phyloP scores from a whole-genome alignment of 2,888 invertebrate species.

The Drosophila multiciliata region DNA sequence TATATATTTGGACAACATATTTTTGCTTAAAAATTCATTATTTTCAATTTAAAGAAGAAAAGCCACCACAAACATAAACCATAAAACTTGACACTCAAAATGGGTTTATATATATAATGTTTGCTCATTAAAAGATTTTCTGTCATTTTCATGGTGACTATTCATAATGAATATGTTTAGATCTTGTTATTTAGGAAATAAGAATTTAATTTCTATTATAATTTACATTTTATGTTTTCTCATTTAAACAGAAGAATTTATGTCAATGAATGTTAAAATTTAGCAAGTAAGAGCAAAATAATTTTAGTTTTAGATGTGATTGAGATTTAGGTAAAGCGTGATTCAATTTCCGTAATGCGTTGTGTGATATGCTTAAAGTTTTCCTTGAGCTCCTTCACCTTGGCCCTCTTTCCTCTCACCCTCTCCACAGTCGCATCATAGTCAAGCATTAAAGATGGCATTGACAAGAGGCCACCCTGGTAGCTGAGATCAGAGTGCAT shows the following conservation, averaged over 20 bases:
- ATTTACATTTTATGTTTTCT: conserved; percentile 1
- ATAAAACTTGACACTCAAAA: conserved; percentile 71
- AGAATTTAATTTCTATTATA: conserved; percentile 18
- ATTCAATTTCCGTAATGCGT: conserved; percentile 31
- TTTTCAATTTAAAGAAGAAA: conserved; percentile 8
- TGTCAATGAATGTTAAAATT: conserved; percentile 9
- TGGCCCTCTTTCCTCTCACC: conserved; percentile 24
- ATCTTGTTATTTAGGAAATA: conserved; percentile 43
- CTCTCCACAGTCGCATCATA: conserved; percentile 72
- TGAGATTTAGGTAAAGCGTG: conserved; percentile 24
- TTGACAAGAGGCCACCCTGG: conserved; percentile 78
- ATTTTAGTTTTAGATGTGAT: not conserved
- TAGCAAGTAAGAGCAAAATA: not conserved
- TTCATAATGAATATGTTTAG: conserved; percentile 18
- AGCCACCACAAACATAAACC: conserved; percentile 59
- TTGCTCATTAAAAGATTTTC: conserved; percentile 67
- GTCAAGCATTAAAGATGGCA: conserved; percentile 78
- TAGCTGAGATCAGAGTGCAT: conserved; percentile 63
- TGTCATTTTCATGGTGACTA: conserved; percentile 25
- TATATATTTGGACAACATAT: conserved; percentile 13
- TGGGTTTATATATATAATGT: conserved; percentile 49
- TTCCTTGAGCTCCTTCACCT: conserved; percentile 45
- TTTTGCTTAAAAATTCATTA: conserved; percentile 21
- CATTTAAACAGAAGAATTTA: conserved; percentile 21
- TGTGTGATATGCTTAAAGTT: conserved; percentile 19